Conservation (phyloP, 2,113 vertebrate genomes). For the Nymphicus hollandicus region DNA sequence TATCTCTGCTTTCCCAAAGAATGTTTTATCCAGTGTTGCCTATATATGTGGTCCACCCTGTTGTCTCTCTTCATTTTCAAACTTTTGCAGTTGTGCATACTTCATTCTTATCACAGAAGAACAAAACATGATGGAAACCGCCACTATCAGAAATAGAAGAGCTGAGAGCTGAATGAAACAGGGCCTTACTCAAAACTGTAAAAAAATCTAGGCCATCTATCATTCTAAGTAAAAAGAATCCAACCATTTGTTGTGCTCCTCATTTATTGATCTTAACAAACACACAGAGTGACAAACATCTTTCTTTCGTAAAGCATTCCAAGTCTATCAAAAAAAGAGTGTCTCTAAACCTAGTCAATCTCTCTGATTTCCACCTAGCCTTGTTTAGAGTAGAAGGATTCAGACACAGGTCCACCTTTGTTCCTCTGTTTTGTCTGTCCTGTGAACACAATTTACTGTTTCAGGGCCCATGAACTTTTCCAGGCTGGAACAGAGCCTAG, state of each 20-base stretch:
- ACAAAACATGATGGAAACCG: not conserved
- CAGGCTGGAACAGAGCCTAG: not conserved
- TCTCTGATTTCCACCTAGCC: not conserved
- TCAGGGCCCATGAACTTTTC: not conserved
- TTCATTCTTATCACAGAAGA: not conserved
- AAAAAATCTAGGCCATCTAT: not conserved
- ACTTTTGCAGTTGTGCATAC: not conserved
- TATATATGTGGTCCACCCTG: not conserved
- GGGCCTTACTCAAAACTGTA: not conserved
- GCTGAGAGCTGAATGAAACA: not conserved
- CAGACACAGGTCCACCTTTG: not conserved
- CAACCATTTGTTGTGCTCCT: not conserved
- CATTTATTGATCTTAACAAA: not conserved
- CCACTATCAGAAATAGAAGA: not conserved
- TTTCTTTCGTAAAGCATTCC: not conserved
- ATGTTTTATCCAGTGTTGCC: not conserved
- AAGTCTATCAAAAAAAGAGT: not conserved
- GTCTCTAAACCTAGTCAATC: fast-evolving
- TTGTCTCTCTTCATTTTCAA: not conserved
- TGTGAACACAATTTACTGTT: not conserved
- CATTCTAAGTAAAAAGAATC: not conserved
- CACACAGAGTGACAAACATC: not conserved
- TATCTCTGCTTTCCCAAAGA: not conserved
- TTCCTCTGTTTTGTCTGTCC: not conserved
- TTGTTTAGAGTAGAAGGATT: not conserved